Base-by-base conservation (phyloP, 1,140 invertebrate genomes). In the Pseudachorutes palmiensis region DNA sequence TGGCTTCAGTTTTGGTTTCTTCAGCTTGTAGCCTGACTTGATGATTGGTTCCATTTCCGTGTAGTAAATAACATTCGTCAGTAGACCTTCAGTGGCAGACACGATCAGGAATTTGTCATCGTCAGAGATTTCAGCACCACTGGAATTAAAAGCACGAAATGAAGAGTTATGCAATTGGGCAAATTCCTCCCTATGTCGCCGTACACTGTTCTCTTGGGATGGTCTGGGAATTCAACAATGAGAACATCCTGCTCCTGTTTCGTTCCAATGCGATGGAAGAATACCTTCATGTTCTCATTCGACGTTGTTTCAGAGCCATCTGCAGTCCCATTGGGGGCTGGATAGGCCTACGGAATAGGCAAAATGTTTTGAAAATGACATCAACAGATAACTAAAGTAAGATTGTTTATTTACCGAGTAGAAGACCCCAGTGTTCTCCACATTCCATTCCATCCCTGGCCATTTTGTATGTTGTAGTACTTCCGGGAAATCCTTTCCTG, bases 281-380 rank as follows among this genome's bases (percentile, higher is more conserved):
- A 97, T 14, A 99, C 79, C 76, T 97, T 97, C 76, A 98, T 93
- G 81, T 95, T 86, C 32, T 65, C 51, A 45, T 63, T 66, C 76
- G 93, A 90, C 87, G 91, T 78, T 96, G 94, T 95, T 79, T 95
- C 92, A 0, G 90, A 91, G 1, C 94, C 94, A 81, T 95, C 92
- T 29, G 86, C 80, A 75, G 79, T 79, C 36, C 88, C 89, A 67
- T 85, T 81, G 76, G 90, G 86, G 36, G 90, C 85, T n/a, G 90
- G 88, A 80, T 88, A 91, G 31, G 81, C 80, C 51, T 55, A 55
- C 5, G 36, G 36, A 28, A 41, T 2, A 51, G 12, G n/a, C 3
- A 55, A 65, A 45, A 14, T 2, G 31, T 64, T 55, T 24, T 55
- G 14, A 12, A 29, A 12, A 3, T 2, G 24, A 22, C 9, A 12